Conservation (phyloP, 2,797 vertebrate genomes). For the Linurgus olivaceus region DNA sequence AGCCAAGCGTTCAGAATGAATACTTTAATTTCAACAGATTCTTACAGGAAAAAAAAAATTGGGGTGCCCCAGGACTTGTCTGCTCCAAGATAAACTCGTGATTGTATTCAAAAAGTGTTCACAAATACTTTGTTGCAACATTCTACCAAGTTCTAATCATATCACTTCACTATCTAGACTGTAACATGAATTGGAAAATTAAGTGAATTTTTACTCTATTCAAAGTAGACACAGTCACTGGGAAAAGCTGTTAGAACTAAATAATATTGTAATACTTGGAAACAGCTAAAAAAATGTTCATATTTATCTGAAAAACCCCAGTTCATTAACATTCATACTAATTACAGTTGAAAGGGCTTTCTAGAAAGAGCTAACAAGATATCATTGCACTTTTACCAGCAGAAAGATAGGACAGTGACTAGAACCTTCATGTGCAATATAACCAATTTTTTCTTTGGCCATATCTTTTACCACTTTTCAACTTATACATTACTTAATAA, state of each 20-base stretch:
- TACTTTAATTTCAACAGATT: neutral
- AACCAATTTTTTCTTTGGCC: neutral
- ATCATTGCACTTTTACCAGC: neutral
- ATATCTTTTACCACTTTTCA: neutral
- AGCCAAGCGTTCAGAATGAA: neutral
- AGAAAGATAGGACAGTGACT: neutral
- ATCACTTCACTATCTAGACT: neutral
- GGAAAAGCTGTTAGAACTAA: neutral
- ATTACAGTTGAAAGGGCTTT: neutral
- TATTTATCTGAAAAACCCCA: neutral
- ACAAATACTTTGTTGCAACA: neutral
- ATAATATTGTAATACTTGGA: neutral
- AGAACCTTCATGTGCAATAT: neutral
- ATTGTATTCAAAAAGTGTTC: neutral
- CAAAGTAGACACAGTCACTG: neutral
- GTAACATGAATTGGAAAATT: neutral
- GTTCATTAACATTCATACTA: neutral
- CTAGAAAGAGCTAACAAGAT: neutral
- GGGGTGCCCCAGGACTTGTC: neutral
- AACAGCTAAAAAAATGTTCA: neutral
- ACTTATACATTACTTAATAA: neutral
- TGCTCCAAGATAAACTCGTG: neutral
- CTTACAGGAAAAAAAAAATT: neutral
- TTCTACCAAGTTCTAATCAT: neutral
- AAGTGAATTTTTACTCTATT: neutral